phyloP scores from a whole-genome alignment of 92 coral and sea anemone species.

The Siderastrea radians region DNA sequence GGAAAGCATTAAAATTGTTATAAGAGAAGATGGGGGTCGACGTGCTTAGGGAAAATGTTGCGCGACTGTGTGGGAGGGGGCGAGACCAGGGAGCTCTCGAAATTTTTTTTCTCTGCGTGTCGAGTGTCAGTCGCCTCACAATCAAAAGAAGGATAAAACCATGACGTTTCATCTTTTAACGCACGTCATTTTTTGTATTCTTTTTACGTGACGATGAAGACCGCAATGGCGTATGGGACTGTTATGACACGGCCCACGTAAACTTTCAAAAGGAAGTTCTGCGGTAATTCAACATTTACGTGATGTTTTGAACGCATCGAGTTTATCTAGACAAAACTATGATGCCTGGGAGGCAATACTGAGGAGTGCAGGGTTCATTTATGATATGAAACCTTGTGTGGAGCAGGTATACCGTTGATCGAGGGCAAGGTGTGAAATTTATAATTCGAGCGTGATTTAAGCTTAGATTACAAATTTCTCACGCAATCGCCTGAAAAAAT shows the following conservation, averaged over 20 bases:
- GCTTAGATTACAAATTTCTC: neutral
- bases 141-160: too few relatives aligned
- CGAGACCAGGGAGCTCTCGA: too few relatives aligned
- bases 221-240: slow-evolving; percentile 27
- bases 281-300: neutral
- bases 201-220: neutral
- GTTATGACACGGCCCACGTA: slow-evolving; percentile 7
- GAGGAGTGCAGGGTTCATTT: neutral
- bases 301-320: neutral
- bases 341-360: neutral
- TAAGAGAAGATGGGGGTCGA: too few relatives aligned
- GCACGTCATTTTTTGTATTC: too few relatives aligned
- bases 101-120: too few relatives aligned
- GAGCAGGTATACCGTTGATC: neutral
- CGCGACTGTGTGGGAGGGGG: too few relatives aligned
- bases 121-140: too few relatives aligned
- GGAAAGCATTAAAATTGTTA: too few relatives aligned
- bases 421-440: neutral
- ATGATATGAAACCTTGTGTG: neutral
- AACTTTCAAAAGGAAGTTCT: neutral
- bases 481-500: too few relatives aligned
- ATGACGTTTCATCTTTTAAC: too few relatives aligned
- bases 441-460: neutral
- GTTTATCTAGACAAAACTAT: neutral
- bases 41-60: too few relatives aligned